Conservation (phyloP, 2,888 invertebrate genomes). For the Protula sp. region DNA sequence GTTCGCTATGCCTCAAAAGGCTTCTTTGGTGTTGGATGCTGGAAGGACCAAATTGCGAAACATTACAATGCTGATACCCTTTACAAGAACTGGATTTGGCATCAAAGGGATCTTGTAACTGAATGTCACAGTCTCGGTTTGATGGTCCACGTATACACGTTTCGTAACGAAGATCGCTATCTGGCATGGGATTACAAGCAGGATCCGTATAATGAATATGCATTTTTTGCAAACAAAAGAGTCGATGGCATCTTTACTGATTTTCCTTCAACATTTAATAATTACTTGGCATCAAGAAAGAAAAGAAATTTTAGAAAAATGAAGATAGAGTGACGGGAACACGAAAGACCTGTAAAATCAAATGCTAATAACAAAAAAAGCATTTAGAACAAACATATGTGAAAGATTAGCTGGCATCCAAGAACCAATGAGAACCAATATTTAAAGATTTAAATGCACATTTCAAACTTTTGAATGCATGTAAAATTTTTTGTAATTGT, state of each 20-base stretch:
- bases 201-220: conserved; percentile 21
- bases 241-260: conserved; percentile 31
- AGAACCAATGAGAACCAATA: too few relatives aligned
- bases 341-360: too few relatives aligned
- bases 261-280: conserved; percentile 19
- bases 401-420: too few relatives aligned
- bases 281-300: too few relatives aligned
- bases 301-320: too few relatives aligned
- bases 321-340: too few relatives aligned
- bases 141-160: background rate
- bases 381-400: too few relatives aligned
- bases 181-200: conserved; percentile 22
- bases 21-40: background rate
- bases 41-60: background rate
- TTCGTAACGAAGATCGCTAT: conserved; percentile 22
- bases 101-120: background rate
- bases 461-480: too few relatives aligned
- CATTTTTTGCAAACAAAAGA: conserved; percentile 14
- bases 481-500: too few relatives aligned
- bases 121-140: background rate
- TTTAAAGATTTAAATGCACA: too few relatives aligned
- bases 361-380: too few relatives aligned
- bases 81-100: background rate
- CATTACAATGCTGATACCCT: background rate
- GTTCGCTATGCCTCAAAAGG: background rate